Base-by-base conservation (phyloP, 1,140 invertebrate species). In the Agrypnia vestita region DNA sequence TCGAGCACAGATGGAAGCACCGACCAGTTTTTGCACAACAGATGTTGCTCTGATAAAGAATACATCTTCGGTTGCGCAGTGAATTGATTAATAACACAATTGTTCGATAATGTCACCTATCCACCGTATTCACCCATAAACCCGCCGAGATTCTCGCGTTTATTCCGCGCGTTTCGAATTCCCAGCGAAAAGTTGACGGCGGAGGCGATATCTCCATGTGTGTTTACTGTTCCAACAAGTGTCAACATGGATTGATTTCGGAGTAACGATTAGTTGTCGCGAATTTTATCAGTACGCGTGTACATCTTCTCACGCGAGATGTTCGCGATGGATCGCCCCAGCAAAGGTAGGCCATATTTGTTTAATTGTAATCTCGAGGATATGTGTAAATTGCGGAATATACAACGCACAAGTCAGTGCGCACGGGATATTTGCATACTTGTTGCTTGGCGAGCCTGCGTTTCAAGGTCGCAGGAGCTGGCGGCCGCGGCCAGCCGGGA, bases 381-480 rank as follows among this genome's bases (percentile, higher is more conserved):
- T 25, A 8, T 11, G 1, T 35, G 25, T 35, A 35, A 35, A 35
- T 47, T 11, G n/a, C 46, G 35, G n/a, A 44, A 47, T 69, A 25
- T 44, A 15, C 12, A 15, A 47, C 46, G 12, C 25, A 7, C 35
- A 61, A 35, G 53, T n/a, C 51, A 47, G 35, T 43, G 73, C 35
- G 17, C 17, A 69, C 51, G 78, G 82, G 74, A 80, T 83, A 83
- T 83, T 81, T 81, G 82, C 82, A 83, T 83, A 83, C 82, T 81
- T 81, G 82, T 83, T 81, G 82, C 82, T 81, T 78, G 75, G 73
- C 78, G 55, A 71, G 67, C 75, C 72, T 69, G 71, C 59, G n/a
- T 67, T 46, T 78, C 82, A 83, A 83, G 82, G 82, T 83, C 82
- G 69, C 82, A 76, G 78, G 78, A 80, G 69, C 46, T 49, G 59